Conservation (phyloP, 2,113 vertebrate genomes). For the Suncus etruscus region DNA sequence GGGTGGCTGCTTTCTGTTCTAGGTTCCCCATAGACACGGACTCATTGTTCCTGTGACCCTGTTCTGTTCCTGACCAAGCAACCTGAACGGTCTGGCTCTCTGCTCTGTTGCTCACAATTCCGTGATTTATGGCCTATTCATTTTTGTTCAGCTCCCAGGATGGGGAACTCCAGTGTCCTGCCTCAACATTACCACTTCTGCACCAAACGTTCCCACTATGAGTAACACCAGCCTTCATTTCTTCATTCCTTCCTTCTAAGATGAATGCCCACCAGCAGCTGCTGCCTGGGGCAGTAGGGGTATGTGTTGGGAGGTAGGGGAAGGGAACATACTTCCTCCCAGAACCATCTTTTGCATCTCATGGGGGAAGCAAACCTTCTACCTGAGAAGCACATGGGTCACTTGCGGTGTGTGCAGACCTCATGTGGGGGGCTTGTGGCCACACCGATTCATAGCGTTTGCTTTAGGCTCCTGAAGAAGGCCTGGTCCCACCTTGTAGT, state of each 20-base stretch:
- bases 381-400: accelerated
- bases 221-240: not conserved
- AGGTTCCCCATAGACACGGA: too few species aligned
- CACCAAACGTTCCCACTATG: too few species aligned
- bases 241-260: not conserved
- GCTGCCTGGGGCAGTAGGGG: not conserved
- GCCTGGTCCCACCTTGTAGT: not conserved
- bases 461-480: not conserved
- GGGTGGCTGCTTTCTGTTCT: too few species aligned
- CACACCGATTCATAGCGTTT: not conserved
- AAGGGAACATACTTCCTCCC: not conserved
- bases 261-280: not conserved
- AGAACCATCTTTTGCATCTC: not conserved
- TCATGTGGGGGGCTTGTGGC: accelerated
- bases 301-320: not conserved
- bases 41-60: too few species aligned
- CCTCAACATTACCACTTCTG: too few species aligned
- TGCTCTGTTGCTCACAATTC: too few species aligned
- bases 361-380: not conserved
- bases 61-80: too few species aligned
- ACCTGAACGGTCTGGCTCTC: too few species aligned
- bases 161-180: too few species aligned
- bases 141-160: too few species aligned
- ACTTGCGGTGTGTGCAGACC: not conserved
- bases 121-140: too few species aligned